Evolutionary conservation across 2,797 vertebrate species (phyloP).

Genomic region (Falco columbarius): DNA sequence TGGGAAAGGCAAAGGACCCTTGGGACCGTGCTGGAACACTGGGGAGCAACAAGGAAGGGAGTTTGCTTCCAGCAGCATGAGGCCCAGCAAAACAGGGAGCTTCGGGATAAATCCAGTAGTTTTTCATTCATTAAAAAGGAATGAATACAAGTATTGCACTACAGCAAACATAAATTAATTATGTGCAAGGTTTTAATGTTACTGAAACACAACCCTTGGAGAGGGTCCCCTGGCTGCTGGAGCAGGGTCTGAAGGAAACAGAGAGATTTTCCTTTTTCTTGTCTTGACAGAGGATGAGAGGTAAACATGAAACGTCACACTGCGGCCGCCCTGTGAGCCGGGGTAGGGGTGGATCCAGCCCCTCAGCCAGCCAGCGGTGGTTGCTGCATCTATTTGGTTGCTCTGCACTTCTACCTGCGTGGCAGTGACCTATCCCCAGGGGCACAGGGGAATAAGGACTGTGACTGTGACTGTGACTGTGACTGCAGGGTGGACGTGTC

Average conservation of each 20-base stretch:
- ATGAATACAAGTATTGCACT: background rate
- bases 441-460: background rate
- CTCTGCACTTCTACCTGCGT: background rate
- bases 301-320: background rate
- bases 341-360: background rate
- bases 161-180: conserved; percentile 38
- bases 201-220: conserved; percentile 51
- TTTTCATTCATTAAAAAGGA: background rate
- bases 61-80: background rate
- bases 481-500: background rate
- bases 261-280: conserved; percentile 8
- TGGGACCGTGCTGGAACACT: background rate
- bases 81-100: background rate
- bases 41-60: background rate
- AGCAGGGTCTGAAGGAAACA: conserved; percentile 5
- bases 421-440: background rate
- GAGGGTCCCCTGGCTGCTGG: conserved; percentile 41
- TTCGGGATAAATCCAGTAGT: background rate
- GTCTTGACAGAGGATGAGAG: background rate
- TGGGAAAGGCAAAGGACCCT: background rate
- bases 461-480: fast-evolving
- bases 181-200: conserved; percentile 55
- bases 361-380: fast-evolving
- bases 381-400: fast-evolving
- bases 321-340: background rate